phyloP scores from a whole-genome alignment of 92 coral and sea anemone species.

The Ricordea florida region DNA sequence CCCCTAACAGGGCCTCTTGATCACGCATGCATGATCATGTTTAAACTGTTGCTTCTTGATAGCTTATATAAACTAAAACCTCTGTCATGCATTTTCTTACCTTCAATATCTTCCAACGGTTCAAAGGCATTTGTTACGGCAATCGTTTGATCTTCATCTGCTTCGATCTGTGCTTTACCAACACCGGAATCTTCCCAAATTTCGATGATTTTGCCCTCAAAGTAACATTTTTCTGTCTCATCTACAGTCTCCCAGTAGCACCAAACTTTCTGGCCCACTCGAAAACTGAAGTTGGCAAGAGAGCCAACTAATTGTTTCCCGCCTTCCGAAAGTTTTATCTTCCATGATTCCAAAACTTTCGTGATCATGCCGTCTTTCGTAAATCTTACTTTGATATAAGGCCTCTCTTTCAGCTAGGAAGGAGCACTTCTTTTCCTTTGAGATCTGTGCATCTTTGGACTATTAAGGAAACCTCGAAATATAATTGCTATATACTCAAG shows the following conservation, averaged over 20 bases:
- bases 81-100: too few species aligned
- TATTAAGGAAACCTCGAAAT: background rate
- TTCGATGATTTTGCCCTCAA: slow-evolving; percentile 21
- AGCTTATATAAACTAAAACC: too few species aligned
- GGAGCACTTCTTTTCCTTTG: slow-evolving; percentile 28
- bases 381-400: slow-evolving; percentile 33
- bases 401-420: slow-evolving; percentile 30
- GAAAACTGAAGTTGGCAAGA: slow-evolving; percentile 26
- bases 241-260: slow-evolving; percentile 42
- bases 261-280: slow-evolving; percentile 28
- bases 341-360: slow-evolving; percentile 30
- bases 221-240: slow-evolving; percentile 16
- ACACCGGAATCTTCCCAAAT: slow-evolving; percentile 22
- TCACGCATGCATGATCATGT: too few species aligned
- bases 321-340: slow-evolving; percentile 1
- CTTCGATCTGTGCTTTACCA: background rate
- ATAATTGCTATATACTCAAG: too few species aligned
- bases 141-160: background rate
- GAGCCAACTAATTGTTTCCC: slow-evolving; percentile 7
- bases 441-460: slow-evolving; percentile 22
- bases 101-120: too few species aligned
- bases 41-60: too few species aligned
- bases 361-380: slow-evolving; percentile 9
- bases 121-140: too few species aligned
- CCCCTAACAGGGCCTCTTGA: too few species aligned